Conservation (phyloP, 1,140 invertebrate genomes). For the Drosophila virilis region DNA sequence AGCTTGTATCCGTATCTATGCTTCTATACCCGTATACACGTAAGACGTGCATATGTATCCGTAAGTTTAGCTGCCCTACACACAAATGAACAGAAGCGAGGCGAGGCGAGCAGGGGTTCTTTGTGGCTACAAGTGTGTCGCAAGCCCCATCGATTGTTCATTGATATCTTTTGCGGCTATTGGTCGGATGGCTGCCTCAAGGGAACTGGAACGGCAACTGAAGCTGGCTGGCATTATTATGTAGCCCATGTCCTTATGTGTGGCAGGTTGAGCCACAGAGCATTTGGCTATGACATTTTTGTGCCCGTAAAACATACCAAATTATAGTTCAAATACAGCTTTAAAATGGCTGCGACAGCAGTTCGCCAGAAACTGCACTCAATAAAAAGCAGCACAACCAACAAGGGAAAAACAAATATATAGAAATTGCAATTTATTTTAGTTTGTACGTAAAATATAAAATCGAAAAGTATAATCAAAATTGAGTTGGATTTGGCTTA, state of each 20-base stretch:
- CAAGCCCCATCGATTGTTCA: conserved; percentile 73
- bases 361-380: conserved; percentile 1
- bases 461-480: background rate
- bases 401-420: conserved; percentile 2
- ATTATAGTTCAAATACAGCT: conserved; percentile 38
- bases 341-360: conserved; percentile 27
- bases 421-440: conserved; percentile 11
- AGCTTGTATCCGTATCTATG: conserved; percentile 26
- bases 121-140: conserved; percentile 24
- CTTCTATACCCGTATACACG: background rate
- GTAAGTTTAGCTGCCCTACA: conserved; percentile 40
- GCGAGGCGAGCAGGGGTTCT: conserved; percentile 8
- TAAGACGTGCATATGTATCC: conserved; percentile 58
- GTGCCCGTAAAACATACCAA: conserved; percentile 36
- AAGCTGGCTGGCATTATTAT: conserved; percentile 57
- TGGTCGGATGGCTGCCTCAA: conserved; percentile 36
- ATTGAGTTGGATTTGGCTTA: background rate
- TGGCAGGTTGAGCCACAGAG: conserved; percentile 43
- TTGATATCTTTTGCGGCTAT: conserved; percentile 77
- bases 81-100: conserved; percentile 2
- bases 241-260: conserved; percentile 58
- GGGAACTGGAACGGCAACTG: conserved; percentile 7
- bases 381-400: background rate
- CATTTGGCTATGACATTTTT: conserved; percentile 53
- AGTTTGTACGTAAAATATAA: conserved; percentile 1